A percentile compares a stretch with the other conserved stretches of the same genome.
Conservation (phyloP, 2,888 invertebrate genomes). For the Alloscopus bannaensis region DNA sequence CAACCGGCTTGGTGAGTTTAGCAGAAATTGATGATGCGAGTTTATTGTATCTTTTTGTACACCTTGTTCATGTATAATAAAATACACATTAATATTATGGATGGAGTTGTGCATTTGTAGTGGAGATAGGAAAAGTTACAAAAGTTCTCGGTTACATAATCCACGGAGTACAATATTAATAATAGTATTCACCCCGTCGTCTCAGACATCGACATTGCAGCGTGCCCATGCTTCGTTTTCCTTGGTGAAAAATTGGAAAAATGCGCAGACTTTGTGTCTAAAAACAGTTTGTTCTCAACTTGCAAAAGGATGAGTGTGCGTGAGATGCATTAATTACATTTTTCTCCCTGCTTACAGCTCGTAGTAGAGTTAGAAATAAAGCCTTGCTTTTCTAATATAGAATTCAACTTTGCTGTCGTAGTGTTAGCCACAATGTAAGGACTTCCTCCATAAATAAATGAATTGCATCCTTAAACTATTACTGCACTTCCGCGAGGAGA, state of each 20-base stretch:
- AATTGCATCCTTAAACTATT: constrained; percentile 42
- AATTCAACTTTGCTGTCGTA: no score
- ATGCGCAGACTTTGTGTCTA: no score
- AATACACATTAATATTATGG: constrained; percentile 1
- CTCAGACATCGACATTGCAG: no score
- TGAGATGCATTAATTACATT: no score
- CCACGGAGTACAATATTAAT: background rate
- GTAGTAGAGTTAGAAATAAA: no score
- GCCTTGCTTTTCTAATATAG: no score
- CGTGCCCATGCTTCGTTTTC: no score
- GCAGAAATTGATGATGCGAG: constrained; percentile 15
- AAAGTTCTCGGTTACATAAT: constrained; percentile 24
- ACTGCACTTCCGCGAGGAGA: constrained; percentile 34
- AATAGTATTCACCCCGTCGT: constrained; percentile 2
- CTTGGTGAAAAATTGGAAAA: no score
- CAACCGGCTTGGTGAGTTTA: constrained; percentile 44
- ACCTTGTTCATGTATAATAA: no score
- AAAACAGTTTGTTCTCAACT: no score
- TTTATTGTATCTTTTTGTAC: background rate
- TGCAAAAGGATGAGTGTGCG: no score
- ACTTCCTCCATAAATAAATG: constrained; percentile 43
- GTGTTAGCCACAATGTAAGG: constrained; percentile 21
- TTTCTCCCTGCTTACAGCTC: no score
- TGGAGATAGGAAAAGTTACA: constrained; percentile 15
- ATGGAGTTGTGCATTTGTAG: constrained; percentile 21